Percentiles rank a stretch among this genome's conserved stretches.
phyloP scores from a whole-genome alignment of 2,113 vertebrate species.

The Passer domesticus region DNA sequence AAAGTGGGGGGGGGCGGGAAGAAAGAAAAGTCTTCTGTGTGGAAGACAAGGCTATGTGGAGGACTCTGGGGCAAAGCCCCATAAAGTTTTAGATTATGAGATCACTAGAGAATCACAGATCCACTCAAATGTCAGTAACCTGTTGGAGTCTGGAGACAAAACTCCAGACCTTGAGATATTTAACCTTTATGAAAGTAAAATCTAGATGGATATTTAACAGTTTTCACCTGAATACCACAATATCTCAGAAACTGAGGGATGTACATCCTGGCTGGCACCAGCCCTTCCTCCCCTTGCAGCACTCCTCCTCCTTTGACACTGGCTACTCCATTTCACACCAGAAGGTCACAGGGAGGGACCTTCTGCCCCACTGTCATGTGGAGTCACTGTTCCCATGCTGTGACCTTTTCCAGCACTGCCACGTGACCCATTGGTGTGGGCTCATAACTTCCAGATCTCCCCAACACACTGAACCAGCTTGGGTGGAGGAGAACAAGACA shows the following conservation, averaged over 20 bases:
- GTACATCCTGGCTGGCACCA: neutral
- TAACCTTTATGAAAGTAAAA: neutral
- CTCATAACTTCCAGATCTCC: neutral
- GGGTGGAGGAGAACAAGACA: neutral
- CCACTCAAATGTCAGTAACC: neutral
- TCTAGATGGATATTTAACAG: neutral
- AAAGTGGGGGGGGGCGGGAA: rapidly evolving
- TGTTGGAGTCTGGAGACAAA: neutral
- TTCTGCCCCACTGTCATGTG: rapidly evolving
- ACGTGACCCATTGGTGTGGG: rapidly evolving
- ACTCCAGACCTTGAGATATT: neutral
- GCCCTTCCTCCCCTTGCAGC: neutral
- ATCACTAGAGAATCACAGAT: neutral
- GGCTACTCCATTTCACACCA: neutral
- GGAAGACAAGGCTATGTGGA: neutral
- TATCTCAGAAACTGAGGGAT: neutral
- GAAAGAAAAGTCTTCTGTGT: neutral
- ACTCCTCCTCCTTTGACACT: neutral
- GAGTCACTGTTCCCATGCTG: neutral
- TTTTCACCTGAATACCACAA: neutral
- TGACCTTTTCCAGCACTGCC: neutral
- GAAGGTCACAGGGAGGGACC: neutral
- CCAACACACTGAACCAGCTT: neutral
- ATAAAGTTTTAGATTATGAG: neutral
- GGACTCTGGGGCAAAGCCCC: neutral